These are phyloP conservation scores for Pangasius sanitwongsei DNA, from an alignment of 2,797 vertebrate genomes.

Conservation along the genomic window DNA sequence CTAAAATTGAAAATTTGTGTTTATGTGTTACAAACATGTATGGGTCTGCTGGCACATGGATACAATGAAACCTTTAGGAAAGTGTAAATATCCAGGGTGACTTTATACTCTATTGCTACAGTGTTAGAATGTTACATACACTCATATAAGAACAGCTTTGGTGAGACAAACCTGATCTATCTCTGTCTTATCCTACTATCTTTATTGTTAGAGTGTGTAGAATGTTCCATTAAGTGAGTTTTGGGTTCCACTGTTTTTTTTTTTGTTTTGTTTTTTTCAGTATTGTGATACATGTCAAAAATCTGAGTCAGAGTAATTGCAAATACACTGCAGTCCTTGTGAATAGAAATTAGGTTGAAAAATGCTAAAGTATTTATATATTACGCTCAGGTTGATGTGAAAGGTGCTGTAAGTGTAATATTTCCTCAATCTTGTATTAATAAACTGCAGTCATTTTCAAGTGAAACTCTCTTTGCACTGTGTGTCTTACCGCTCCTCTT, in stretches of 20 bases:
- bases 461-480: background rate
- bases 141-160: background rate
- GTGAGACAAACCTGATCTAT: background rate
- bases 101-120: background rate
- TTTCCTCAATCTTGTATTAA: background rate
- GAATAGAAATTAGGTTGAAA: background rate
- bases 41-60: background rate
- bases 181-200: background rate
- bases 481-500: conserved; percentile 84
- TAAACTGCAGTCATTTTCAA: background rate
- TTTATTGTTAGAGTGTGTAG: background rate
- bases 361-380: background rate
- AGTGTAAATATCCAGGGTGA: background rate
- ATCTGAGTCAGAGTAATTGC: background rate
- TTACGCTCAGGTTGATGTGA: background rate
- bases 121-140: background rate
- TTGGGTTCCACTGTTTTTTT: background rate
- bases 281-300: background rate
- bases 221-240: background rate
- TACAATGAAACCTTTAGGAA: background rate
- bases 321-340: background rate
- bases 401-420: background rate
- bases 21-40: background rate
- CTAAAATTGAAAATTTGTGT: background rate
- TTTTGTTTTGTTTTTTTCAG: background rate